phyloP scores from a whole-genome alignment of 2,113 vertebrate species.

The Morphnarchus princeps region DNA sequence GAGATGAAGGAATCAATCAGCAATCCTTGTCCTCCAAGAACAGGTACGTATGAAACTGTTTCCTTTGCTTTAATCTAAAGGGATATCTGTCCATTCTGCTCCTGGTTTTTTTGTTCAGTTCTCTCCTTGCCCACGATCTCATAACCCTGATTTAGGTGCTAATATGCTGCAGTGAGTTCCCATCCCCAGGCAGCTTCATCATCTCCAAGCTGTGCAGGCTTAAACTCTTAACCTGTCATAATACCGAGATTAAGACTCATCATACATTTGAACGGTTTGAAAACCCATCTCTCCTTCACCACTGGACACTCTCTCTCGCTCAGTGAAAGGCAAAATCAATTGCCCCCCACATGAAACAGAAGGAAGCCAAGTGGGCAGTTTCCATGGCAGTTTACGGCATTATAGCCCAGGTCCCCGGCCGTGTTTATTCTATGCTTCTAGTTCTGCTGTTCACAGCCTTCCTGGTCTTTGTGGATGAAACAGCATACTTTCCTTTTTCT shows the following conservation, averaged over 20 bases:
- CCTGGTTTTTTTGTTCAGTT: neutral
- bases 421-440: neutral
- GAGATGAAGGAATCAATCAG: slow-evolving; percentile 2
- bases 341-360: neutral
- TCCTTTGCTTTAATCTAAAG: neutral
- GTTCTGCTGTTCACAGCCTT: neutral
- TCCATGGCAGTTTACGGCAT: neutral
- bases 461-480: neutral
- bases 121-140: neutral
- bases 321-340: slow-evolving; percentile 25
- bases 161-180: neutral
- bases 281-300: neutral
- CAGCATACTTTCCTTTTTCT: neutral
- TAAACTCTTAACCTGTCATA: slow-evolving; percentile 48
- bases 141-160: slow-evolving; percentile 37
- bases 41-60: neutral
- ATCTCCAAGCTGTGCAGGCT: neutral
- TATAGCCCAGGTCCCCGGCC: neutral
- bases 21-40: neutral
- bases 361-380: neutral
- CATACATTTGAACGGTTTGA: slow-evolving; percentile 10
- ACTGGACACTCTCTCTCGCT: neutral
- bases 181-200: slow-evolving; percentile 38
- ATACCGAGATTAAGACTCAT: slow-evolving; percentile 27
- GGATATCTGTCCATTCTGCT: neutral